Base-by-base conservation (phyloP, 2,113 vertebrate species). In the Ochotona princeps region DNA sequence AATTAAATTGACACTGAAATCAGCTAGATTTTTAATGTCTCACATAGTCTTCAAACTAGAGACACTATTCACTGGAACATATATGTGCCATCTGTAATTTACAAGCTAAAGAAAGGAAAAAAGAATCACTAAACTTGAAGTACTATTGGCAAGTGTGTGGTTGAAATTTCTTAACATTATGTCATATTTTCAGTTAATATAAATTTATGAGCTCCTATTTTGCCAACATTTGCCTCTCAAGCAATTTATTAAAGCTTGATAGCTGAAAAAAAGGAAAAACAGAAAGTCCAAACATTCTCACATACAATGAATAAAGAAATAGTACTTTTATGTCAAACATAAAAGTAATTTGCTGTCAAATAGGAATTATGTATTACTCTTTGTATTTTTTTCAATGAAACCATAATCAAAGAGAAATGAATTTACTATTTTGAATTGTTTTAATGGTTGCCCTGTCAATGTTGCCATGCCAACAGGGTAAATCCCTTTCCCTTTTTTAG, bases 391-490 rank as follows among this genome's bases (percentile, higher is more conserved):
- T 63, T 67, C 20, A 76, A 38, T 85, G 70, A 93, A 35, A 11
- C 47, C 17, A 61, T 44, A 47, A 17, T 7, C 25, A 85, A 83
- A n/a, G 15, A 69, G 20, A 92, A 89, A 74, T 38, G 9, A 66
- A 80, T 72, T 81, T 73, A 57, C 0, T 2, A 30, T 7, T 86
- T n/a, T 82, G 26, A 78, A 86, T 70, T 63, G 49, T 82, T 89
- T 89, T 94, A 44, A 84, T 88, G 90, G 61, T 90, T 93, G 26
- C 28, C 47, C 57, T 78, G 28, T 67, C 28, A 61, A 47, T 92
- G 61, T 90, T 93, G 26, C 28, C 47, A 65, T 78, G 28, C 67
- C 28, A 61, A 47, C 12, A 90, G 67, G 15, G 65, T 81, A 63
- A 28, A 35, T 32, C 11, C 75, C 25, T 92, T 54, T 83, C 44